Evolutionary conservation across 1,140 invertebrate genomes (phyloP).

Genomic region (Drosophila teissieri): DNA sequence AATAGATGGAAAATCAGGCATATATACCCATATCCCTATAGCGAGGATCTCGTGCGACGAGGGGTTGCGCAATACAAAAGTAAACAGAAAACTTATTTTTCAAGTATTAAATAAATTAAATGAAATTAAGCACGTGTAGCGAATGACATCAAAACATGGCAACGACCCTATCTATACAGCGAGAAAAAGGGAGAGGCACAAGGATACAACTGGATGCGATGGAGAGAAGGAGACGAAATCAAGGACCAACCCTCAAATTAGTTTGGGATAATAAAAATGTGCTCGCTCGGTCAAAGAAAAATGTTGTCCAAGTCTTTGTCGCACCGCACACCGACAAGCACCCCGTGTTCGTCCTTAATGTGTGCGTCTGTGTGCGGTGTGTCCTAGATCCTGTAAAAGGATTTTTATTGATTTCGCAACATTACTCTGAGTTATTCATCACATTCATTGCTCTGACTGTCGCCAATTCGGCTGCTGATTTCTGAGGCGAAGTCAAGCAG

Average conservation of each 20-base stretch:
- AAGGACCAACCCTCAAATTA: constrained; percentile 75
- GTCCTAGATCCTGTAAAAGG: constrained; percentile 48
- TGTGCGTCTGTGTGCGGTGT: constrained; percentile 20
- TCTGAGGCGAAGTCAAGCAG: not conserved
- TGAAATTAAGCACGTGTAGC: constrained; percentile 79
- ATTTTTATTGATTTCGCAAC: constrained; percentile 53
- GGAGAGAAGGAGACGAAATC: constrained; percentile 18
- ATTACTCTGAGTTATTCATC: constrained; percentile 47
- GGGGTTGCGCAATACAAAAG: constrained; percentile 64
- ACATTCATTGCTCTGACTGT: constrained; percentile 34
- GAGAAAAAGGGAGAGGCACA: constrained; percentile 1
- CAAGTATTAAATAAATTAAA: constrained; percentile 83
- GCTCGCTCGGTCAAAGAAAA: constrained; percentile 45
- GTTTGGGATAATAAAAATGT: constrained; percentile 73
- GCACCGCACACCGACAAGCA: not conserved
- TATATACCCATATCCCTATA: constrained; percentile 4
- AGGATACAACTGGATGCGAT: not conserved
- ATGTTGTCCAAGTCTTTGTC: constrained; percentile 39
- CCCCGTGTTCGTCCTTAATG: constrained; percentile 3
- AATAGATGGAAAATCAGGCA: constrained; percentile 7
- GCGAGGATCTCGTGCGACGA: constrained; percentile 6
- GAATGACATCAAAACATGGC: constrained; percentile 75
- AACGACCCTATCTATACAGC: not conserved
- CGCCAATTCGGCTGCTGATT: constrained; percentile 26
- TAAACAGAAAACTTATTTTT: constrained; percentile 78